Percentiles rank a stretch among this genome's conserved stretches.
phyloP scores from a whole-genome alignment of 2,888 invertebrate species.

The Acanthosepion pharaonis region DNA sequence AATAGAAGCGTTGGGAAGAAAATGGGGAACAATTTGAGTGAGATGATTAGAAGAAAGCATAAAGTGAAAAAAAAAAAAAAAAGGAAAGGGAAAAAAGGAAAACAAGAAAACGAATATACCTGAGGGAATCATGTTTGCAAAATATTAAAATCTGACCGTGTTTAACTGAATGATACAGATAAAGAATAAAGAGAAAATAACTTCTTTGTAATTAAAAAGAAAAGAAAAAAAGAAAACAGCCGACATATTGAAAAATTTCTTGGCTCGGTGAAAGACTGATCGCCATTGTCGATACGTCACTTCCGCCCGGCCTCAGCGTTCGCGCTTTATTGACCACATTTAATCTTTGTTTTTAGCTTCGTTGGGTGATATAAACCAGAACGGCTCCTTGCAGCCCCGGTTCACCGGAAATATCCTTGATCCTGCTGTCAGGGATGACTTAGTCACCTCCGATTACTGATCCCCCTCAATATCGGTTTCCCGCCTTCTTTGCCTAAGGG shows the following conservation, averaged over 20 bases:
- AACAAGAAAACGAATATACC: not conserved
- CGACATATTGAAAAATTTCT: not conserved
- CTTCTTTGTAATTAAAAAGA: not conserved
- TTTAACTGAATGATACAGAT: not conserved
- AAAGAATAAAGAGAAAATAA: not conserved
- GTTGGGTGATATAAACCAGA: not conserved
- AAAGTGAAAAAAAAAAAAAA: not conserved
- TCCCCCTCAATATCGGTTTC: not conserved
- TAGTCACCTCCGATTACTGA: not conserved
- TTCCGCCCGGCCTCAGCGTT: not conserved
- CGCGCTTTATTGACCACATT: not conserved
- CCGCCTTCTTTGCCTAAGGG: not conserved
- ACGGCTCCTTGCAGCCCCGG: not conserved
- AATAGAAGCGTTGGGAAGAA: too few relatives aligned
- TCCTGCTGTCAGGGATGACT: not conserved
- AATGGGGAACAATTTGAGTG: too few relatives aligned
- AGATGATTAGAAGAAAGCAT: not conserved
- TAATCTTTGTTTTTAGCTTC: not conserved
- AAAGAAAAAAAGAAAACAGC: too few relatives aligned
- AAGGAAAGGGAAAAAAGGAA: not conserved
- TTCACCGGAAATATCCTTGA: not conserved
- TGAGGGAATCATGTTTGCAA: not conserved
- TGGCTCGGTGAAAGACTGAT: not conserved
- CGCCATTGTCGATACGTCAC: not conserved
- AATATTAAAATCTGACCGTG: not conserved